Evolutionary conservation across 1,140 invertebrate species (phyloP), one percentile per base, ranked within the genome.

Genomic region (Grapholita molesta): DNA sequence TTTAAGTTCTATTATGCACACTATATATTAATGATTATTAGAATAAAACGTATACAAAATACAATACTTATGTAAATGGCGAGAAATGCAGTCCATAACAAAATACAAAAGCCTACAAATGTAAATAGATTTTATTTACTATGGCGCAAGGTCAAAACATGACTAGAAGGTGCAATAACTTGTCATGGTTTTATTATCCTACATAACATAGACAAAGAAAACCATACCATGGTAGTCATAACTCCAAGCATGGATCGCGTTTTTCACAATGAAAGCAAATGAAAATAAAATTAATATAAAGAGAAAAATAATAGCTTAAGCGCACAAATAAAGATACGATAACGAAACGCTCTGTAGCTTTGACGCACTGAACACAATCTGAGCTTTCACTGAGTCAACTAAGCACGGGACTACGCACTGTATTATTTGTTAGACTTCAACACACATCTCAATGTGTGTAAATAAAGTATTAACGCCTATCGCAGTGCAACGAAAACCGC

Each of bases 171-270:
- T 82, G 79, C 48, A 68, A 82, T 61, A 61, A 28, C 30, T 61
- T 61, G 6, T 61, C 55, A 61, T 32, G 24, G 55, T 28, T 61
- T 61, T 82, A 78, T 80, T 78, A 69, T 85, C 74, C 79, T 85
- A 85, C 71, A 71, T 67, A 75, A 88, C 80, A 80, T 86, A 89
- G 84, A 91, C 89, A 91, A 91, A 91, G 89, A 83, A 90, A 91
- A 91, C 89, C 89, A 90, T 91, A 91, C 89, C 89, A 91, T 91
- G 86, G 89, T 91, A 89, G 89, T 91, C 89, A 91, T 91, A 91
- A 89, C 89, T 90, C 89, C 89, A 86, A 91, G 89, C 89, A 91
- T 91, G 87, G 89, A 88, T 91, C 86, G 88, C 85, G 86, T 83
- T 90, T 88, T 84, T 78, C 87, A 88, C 86, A 87, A 77, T 78